Base-by-base conservation (phyloP, 2,888 invertebrate genomes). In the Chironomus riparius region DNA sequence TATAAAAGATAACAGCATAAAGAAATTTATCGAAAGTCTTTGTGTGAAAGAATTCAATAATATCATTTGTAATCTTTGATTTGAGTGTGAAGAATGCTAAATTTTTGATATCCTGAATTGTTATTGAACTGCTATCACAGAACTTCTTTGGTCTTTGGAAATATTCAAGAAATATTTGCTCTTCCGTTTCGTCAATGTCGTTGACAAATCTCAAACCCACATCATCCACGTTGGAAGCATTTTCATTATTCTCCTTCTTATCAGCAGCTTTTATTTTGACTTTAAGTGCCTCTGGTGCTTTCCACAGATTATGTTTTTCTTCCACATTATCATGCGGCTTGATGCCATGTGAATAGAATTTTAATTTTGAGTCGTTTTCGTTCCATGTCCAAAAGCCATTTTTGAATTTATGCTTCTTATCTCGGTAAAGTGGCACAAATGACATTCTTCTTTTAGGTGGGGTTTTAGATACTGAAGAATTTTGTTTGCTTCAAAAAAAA, bases 1-100 rank as follows among this genome's bases (percentile, higher is more conserved):
- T 83, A 78, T 84, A 84, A 13, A 83, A 82, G 47, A 83, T 80
- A 15, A 83, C 77, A 0, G 83, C 80, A 71, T 82, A 81, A 0
- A 84, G 72, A 61, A 84, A 80, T 12, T 78, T 77, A 74, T 83
- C 80, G 0, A 82, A 80, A 0, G 79, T 78, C n/a, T 80, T 79
- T 0, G 80, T 81, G 73, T 83, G 81, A 22, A 84, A 70, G 21
- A 84, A 83, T 2, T 80, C 78, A 21, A 84, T 74, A 48, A 84
- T 82, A 13, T 79, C 78, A 22, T 77, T 76, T 0, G 79, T 80
- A 0, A 79, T 80, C 6, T 81, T 80, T 0, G 79, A 77, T 5
- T 83, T 83, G 62, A 82, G 79, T 5, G 82, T 78, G 69, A 81
- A 84, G 4, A 83, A 77, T 3, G 81, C 82, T 38, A 84, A 62